Percentiles rank a stretch among this genome's conserved stretches.
Conservation (phyloP, 2,113 vertebrate species). For the Crotalus tigris region DNA sequence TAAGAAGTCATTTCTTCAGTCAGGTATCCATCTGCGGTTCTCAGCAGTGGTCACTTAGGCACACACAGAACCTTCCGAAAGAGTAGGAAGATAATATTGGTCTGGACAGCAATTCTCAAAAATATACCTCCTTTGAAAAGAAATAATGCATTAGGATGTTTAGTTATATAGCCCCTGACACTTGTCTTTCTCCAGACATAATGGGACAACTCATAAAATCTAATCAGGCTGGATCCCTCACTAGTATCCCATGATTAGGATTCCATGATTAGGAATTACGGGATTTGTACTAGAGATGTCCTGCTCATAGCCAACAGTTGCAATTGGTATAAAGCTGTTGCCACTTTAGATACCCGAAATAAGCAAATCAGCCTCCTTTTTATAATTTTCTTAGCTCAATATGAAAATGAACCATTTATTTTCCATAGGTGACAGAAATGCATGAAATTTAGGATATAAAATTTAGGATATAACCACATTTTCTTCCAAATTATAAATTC, state of each 20-base stretch:
- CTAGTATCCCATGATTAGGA: not conserved
- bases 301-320: not conserved
- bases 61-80: no score
- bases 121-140: no score
- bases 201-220: not conserved
- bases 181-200: not conserved
- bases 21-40: not conserved
- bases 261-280: not conserved
- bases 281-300: not conserved
- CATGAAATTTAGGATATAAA: not conserved
- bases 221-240: not conserved
- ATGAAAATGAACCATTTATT: not conserved
- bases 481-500: not conserved
- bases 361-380: not conserved
- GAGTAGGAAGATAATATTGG: no score
- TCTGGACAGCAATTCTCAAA: not conserved
- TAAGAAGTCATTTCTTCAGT: not conserved
- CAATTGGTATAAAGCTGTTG: not conserved
- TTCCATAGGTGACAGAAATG: not conserved
- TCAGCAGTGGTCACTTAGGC: not conserved
- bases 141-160: not conserved
- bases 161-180: not conserved
- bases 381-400: not conserved
- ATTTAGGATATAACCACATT: not conserved
- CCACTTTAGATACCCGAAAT: not conserved